Conservation (phyloP, 2,888 invertebrate species). For the Plagodis pulveraria region DNA sequence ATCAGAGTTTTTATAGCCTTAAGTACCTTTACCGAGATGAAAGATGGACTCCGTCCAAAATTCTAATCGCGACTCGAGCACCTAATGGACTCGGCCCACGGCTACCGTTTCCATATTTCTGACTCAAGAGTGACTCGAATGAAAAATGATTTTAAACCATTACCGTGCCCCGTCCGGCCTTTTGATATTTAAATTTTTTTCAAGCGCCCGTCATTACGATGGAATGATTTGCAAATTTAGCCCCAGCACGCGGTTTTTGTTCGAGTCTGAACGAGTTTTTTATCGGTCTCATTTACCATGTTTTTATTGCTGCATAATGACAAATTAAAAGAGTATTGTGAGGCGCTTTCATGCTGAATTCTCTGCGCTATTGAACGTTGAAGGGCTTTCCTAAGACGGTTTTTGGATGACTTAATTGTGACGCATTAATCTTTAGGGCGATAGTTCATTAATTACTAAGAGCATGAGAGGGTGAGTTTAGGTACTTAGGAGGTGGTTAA, state of each 20-base stretch:
- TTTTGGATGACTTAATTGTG: slow-evolving; percentile 61
- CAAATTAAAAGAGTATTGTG: slow-evolving; percentile 84
- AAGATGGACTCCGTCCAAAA: slow-evolving; percentile 72
- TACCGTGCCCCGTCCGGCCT: slow-evolving; percentile 83
- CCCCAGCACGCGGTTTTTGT: slow-evolving; percentile 81
- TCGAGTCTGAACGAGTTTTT: slow-evolving; percentile 79
- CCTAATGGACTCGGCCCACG: slow-evolving; percentile 75
- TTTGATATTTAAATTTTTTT: slow-evolving; percentile 85
- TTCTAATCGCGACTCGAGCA: slow-evolving; percentile 70
- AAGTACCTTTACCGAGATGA: slow-evolving; percentile 46
- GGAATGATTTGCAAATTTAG: slow-evolving; percentile 83
- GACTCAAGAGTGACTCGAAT: slow-evolving; percentile 81
- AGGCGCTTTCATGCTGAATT: slow-evolving; percentile 77
- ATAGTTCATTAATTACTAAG: slow-evolving; percentile 24
- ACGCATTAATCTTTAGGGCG: slow-evolving; percentile 28
- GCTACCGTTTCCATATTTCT: slow-evolving; percentile 82
- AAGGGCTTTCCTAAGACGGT: slow-evolving; percentile 59
- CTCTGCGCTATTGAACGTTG: slow-evolving; percentile 66
- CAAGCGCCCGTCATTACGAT: slow-evolving; percentile 82
- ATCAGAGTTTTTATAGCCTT: slow-evolving; percentile 47
- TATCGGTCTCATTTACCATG: slow-evolving; percentile 81
- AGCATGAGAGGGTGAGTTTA: slow-evolving; percentile 9
- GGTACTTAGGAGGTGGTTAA: slow-evolving; percentile 6
- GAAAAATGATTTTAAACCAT: slow-evolving; percentile 86
- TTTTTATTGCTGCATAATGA: slow-evolving; percentile 84